These are phyloP conservation scores for Drosophila fuyamai DNA, from an alignment of 1,140 invertebrate species.

Conservation along the genomic window DNA sequence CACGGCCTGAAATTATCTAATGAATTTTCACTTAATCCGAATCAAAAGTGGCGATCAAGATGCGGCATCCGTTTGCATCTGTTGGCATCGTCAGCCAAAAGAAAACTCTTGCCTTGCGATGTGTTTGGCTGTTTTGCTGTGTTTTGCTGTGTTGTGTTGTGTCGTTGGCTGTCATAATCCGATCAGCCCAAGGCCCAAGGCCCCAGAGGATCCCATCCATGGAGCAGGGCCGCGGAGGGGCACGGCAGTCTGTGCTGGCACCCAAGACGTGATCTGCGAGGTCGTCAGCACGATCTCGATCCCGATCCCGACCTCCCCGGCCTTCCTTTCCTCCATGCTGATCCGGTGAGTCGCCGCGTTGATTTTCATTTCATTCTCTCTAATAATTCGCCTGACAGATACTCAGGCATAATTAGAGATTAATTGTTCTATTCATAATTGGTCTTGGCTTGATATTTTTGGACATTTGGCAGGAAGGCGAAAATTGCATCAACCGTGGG, in stretches of 20 bases:
- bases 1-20: conserved; percentile 72
- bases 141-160: conserved; percentile 50
- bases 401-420: conserved; percentile 83
- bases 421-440: conserved; percentile 83
- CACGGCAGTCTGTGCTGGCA: background rate
- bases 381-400: conserved; percentile 80
- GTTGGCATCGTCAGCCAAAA: conserved; percentile 67
- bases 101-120: conserved; percentile 16
- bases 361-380: conserved; percentile 66
- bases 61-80: conserved; percentile 64
- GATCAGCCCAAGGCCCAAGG: conserved; percentile 60
- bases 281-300: conserved; percentile 52
- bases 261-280: conserved; percentile 56
- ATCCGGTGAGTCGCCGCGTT: conserved; percentile 33
- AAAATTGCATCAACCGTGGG: conserved; percentile 53
- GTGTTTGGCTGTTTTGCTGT: conserved; percentile 22
- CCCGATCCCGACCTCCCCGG: no score
- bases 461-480: conserved; percentile 62
- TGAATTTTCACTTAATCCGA: conserved; percentile 81
- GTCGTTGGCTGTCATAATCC: conserved; percentile 81
- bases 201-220: conserved; percentile 14
- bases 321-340: conserved; percentile 9
- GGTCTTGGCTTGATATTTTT: conserved; percentile 75
- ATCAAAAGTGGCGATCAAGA: conserved; percentile 73
- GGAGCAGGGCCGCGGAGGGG: conserved; percentile 8